Percentiles rank a stretch among this genome's conserved stretches.
These are phyloP conservation scores for Wasmannia auropunctata DNA, from an alignment of 1,140 invertebrate species.

Conservation along the genomic window DNA sequence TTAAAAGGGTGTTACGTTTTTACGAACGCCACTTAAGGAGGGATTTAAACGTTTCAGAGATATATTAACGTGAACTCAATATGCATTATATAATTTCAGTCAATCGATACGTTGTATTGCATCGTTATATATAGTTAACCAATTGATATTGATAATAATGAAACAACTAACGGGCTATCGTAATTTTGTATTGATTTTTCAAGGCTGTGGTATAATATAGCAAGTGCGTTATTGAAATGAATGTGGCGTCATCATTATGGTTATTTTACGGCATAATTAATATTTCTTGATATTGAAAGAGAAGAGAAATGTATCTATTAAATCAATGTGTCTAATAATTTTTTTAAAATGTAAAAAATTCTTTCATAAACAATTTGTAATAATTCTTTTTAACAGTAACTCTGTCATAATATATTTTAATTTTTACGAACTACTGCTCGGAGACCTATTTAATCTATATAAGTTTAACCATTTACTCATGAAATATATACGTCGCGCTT, in stretches of 20 bases:
- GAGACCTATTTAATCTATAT: background rate
- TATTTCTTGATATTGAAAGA: background rate
- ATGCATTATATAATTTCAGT: background rate
- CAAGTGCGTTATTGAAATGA: background rate
- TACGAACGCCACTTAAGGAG: background rate
- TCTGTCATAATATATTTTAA: background rate
- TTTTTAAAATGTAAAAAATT: background rate
- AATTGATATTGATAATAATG: background rate
- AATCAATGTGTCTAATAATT: background rate
- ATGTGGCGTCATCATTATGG: background rate
- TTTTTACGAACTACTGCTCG: background rate
- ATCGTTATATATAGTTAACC: background rate
- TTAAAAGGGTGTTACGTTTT: constrained; percentile 3
- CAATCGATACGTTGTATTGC: background rate
- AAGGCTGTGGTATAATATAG: background rate
- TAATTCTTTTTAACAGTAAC: background rate
- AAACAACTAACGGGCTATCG: background rate
- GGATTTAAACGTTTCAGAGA: background rate
- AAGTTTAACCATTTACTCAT: constrained; percentile 52
- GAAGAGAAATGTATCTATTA: background rate
- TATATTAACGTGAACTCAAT: background rate
- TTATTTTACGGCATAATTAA: background rate
- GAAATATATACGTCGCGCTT: constrained; percentile 1
- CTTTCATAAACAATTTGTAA: background rate
- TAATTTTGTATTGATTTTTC: background rate